A percentile compares a stretch with the other conserved stretches of the same genome.
These are phyloP conservation scores for Microctonus hyperodae DNA, from an alignment of 2,888 invertebrate species.

Conservation along the genomic window DNA sequence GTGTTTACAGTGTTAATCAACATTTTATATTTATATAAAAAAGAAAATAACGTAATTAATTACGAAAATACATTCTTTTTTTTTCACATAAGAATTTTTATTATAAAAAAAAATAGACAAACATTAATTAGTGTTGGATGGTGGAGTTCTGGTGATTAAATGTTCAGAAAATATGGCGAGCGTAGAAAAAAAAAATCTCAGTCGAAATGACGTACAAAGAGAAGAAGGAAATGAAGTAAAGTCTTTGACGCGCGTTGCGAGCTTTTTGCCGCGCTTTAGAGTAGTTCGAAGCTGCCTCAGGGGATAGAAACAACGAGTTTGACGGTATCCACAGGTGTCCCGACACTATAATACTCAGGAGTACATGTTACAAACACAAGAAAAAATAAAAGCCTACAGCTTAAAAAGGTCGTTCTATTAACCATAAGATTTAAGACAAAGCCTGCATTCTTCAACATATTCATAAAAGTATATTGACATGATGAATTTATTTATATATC, in stretches of 20 bases:
- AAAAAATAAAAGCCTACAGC: neutral
- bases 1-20: too few relatives aligned
- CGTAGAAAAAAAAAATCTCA: neutral
- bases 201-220: neutral
- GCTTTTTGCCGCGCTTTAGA: neutral
- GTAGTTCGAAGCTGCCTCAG: neutral
- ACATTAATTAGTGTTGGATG: neutral
- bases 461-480: neutral
- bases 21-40: neutral
- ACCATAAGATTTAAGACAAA: neutral
- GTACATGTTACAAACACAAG: neutral
- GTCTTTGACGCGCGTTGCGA: neutral
- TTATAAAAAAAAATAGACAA: neutral
- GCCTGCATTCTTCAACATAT: neutral
- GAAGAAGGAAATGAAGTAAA: neutral
- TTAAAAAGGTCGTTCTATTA: neutral
- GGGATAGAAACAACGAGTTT: constrained; percentile 1
- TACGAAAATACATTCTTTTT: too few relatives aligned
- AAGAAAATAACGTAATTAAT: neutral
- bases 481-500: neutral
- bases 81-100: neutral
- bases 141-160: neutral
- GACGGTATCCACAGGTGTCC: constrained; percentile 9
- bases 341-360: neutral
- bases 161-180: neutral